These are phyloP conservation scores for Periophthalmodon schlosseri DNA, from an alignment of 2,113 vertebrate genomes.

Conservation along the genomic window DNA sequence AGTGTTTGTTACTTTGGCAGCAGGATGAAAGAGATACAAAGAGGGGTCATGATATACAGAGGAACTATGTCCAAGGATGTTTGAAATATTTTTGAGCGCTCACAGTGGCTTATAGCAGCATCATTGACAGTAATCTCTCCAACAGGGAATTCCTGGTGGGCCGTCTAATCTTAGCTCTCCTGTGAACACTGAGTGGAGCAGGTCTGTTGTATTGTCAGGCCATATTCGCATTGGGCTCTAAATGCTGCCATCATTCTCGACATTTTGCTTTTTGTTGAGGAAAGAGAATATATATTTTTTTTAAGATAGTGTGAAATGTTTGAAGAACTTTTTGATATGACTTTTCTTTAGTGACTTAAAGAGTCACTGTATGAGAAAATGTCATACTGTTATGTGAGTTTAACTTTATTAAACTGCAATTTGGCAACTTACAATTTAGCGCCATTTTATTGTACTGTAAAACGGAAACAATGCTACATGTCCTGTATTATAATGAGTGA, in stretches of 20 bases:
- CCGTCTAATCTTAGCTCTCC: slow-evolving; percentile 50
- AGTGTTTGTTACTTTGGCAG: slow-evolving; percentile 16
- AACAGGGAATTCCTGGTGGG: slow-evolving; percentile 56
- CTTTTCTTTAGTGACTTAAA: neutral
- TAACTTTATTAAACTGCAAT: no score
- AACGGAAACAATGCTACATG: no score
- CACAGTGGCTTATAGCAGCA: slow-evolving; percentile 16
- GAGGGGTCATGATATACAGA: slow-evolving; percentile 3
- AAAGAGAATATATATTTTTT: slow-evolving; percentile 18
- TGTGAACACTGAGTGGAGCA: slow-evolving; percentile 36
- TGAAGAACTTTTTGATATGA: neutral
- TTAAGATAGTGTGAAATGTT: slow-evolving; percentile 23
- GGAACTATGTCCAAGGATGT: neutral
- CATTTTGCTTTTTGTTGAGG: slow-evolving; percentile 50
- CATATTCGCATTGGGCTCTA: slow-evolving; percentile 59
- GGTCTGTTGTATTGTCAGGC: slow-evolving; percentile 61
- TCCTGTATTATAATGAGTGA: no score
- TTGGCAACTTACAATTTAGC: no score
- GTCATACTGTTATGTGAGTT: no score
- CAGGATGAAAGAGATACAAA: slow-evolving; percentile 2
- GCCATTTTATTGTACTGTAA: no score
- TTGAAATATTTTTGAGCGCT: neutral
- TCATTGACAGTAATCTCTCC: slow-evolving; percentile 50
- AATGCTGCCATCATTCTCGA: slow-evolving; percentile 55
- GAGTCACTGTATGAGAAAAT: no score